A percentile compares a stretch with the other conserved stretches of the same genome.
These are phyloP conservation scores for Dromococcyx pavoninus DNA, from an alignment of 2,797 vertebrate genomes.

Conservation along the genomic window DNA sequence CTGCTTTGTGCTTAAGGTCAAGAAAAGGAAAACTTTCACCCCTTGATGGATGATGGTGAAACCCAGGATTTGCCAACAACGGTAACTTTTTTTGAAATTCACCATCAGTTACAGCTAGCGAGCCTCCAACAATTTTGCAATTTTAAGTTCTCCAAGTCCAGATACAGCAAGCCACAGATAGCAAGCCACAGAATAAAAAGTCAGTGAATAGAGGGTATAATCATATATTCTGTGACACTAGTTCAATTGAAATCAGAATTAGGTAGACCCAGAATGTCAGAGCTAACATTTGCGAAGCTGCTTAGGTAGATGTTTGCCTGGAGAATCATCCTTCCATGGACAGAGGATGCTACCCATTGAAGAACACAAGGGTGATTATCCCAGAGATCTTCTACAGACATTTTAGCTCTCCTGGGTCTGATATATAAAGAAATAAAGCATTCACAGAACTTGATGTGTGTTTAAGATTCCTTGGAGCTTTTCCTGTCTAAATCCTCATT, in stretches of 20 bases:
- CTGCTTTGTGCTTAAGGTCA: background rate
- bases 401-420: background rate
- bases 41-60: background rate
- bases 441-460: conserved; percentile 21
- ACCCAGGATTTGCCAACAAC: background rate
- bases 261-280: background rate
- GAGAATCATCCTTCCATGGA: background rate
- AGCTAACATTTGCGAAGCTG: background rate
- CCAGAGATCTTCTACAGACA: background rate
- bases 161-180: background rate
- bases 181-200: background rate
- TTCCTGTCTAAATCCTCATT: conserved; percentile 33
- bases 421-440: conserved; percentile 36
- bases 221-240: background rate
- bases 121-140: background rate
- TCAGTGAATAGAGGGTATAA: background rate
- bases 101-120: background rate
- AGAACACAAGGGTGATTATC: conserved; percentile 35
- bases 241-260: background rate
- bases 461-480: conserved; percentile 46
- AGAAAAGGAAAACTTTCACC: background rate
- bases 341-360: background rate
- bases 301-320: background rate
- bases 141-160: background rate
- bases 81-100: background rate